phyloP scores from a whole-genome alignment of 2,888 invertebrate species.

The Erebia palarica region DNA sequence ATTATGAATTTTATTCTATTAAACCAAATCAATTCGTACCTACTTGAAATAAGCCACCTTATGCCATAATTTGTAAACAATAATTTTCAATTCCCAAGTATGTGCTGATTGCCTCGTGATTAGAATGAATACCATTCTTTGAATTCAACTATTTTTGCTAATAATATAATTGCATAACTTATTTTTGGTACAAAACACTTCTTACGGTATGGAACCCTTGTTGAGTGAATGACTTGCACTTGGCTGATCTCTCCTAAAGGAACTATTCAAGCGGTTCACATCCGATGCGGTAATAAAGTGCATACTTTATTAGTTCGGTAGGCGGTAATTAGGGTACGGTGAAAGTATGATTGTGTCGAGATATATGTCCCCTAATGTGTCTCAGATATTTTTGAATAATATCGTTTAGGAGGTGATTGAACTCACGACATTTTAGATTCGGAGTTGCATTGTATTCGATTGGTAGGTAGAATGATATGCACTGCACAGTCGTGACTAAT shows the following conservation, averaged over 20 bases:
- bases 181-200: no score
- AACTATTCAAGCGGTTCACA: not conserved
- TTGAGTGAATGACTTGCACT: not conserved
- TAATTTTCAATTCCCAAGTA: no score
- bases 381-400: slow-evolving; percentile 18
- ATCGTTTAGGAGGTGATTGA: slow-evolving; percentile 23
- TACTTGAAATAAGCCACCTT: no score
- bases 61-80: no score
- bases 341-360: slow-evolving; percentile 49
- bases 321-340: slow-evolving; percentile 48
- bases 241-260: not conserved
- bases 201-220: not conserved
- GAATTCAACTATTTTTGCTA: no score
- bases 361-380: slow-evolving; percentile 42
- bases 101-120: no score
- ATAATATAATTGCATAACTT: no score
- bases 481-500: not conserved
- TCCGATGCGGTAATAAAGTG: slow-evolving; percentile 26
- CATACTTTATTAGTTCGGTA: slow-evolving; percentile 30
- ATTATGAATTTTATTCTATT: no score
- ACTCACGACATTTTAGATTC: slow-evolving; percentile 17
- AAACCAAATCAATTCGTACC: no score
- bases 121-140: no score
- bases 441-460: slow-evolving; percentile 17
- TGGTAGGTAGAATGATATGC: not conserved